These are phyloP conservation scores for Malurus leucopterus DNA, from an alignment of 2,797 vertebrate species.

Conservation along the genomic window DNA sequence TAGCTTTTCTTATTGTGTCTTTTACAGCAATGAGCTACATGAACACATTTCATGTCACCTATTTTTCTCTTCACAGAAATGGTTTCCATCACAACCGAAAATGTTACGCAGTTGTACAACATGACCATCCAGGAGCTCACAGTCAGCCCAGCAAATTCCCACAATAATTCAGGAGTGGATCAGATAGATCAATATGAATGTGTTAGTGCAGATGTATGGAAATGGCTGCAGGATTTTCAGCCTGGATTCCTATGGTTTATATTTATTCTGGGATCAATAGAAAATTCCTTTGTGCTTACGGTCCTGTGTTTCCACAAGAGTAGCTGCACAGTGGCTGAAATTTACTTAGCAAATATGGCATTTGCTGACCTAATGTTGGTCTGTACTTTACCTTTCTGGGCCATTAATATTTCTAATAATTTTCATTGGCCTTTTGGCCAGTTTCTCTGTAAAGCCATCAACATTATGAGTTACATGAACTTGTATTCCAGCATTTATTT, in stretches of 20 bases:
- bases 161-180: constrained; percentile 1
- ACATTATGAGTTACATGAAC: constrained; percentile 76
- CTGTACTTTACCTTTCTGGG: constrained; percentile 86
- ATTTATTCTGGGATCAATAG: constrained; percentile 76
- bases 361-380: constrained; percentile 82
- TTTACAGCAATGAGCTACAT: neutral
- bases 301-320: constrained; percentile 81
- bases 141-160: neutral
- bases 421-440: constrained; percentile 85
- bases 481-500: constrained; percentile 85
- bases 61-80: constrained; percentile 54
- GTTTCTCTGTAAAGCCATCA: constrained; percentile 79
- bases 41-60: neutral
- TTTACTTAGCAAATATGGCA: constrained; percentile 88
- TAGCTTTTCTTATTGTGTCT: neutral
- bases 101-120: neutral
- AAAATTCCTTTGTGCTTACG: constrained; percentile 83
- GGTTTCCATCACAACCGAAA: constrained; percentile 38
- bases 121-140: neutral
- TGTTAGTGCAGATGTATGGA: constrained; percentile 15
- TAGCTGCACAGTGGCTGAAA: constrained; percentile 81
- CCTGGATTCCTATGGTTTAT: constrained; percentile 83
- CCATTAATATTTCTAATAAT: constrained; percentile 72
- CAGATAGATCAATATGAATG: constrained; percentile 25
- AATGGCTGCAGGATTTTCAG: constrained; percentile 77